Conservation (phyloP, 2,113 vertebrate species). For the Marcusenius ussheri region DNA sequence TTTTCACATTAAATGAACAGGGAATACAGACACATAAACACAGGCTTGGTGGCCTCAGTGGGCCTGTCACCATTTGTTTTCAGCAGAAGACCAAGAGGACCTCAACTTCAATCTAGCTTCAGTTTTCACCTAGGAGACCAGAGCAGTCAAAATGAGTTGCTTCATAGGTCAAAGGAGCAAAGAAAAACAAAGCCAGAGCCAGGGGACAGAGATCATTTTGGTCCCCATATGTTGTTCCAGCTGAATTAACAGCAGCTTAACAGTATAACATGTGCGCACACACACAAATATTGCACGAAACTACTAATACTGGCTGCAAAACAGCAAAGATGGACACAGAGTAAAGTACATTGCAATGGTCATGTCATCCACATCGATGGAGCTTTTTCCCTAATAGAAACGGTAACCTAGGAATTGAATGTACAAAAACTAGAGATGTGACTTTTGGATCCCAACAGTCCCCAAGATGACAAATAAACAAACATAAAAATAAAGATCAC, state of each 20-base stretch:
- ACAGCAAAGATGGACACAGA: constrained; percentile 82
- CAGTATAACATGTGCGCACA: not conserved
- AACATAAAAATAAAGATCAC: not conserved
- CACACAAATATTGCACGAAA: not conserved
- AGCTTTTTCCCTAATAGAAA: constrained; percentile 84
- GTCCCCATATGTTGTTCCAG: not conserved
- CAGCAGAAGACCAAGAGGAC: not conserved
- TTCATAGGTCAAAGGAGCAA: not conserved
- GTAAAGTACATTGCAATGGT: constrained; percentile 83
- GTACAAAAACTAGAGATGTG: not conserved
- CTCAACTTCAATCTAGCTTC: not conserved
- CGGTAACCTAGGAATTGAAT: constrained; percentile 64
- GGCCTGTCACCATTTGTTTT: not conserved
- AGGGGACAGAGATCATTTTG: not conserved
- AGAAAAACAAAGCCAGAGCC: not conserved
- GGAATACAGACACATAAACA: not conserved
- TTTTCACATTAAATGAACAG: not conserved
- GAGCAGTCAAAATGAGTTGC: not conserved
- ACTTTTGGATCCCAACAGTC: not conserved
- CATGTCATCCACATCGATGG: constrained; percentile 85
- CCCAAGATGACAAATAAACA: not conserved
- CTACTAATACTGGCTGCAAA: constrained; percentile 69
- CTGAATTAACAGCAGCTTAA: not conserved
- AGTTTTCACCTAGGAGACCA: not conserved
- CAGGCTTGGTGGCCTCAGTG: not conserved